These are phyloP conservation scores for Zele albiditarsus DNA, from an alignment of 2,888 invertebrate genomes.

Conservation along the genomic window DNA sequence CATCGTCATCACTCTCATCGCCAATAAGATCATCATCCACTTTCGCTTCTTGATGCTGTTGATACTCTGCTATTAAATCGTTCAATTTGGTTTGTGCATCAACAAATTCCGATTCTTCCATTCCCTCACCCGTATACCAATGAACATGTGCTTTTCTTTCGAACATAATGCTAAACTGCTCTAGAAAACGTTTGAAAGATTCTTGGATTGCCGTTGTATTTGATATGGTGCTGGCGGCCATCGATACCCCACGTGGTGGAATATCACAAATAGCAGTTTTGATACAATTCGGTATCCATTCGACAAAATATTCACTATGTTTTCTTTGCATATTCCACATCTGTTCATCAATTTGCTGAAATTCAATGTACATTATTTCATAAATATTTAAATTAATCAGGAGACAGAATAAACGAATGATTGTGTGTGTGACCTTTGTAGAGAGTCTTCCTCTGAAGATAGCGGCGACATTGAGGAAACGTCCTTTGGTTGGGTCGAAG, in stretches of 20 bases:
- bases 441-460: conserved; percentile 81
- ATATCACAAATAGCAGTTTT: conserved; percentile 87
- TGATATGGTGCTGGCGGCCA: conserved; percentile 91
- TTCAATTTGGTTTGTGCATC: conserved; percentile 95
- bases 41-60: conserved; percentile 91
- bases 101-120: conserved; percentile 97
- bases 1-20: background rate
- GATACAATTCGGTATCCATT: conserved; percentile 86
- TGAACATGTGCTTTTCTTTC: conserved; percentile 95
- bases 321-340: conserved; percentile 78
- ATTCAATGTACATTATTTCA: background rate
- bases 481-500: conserved; percentile 80
- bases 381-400: background rate
- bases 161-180: conserved; percentile 92
- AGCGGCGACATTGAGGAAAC: conserved; percentile 80
- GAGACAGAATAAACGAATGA: background rate
- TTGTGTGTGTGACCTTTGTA: conserved; percentile 48
- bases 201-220: conserved; percentile 91
- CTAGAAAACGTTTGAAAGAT: conserved; percentile 86
- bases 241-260: conserved; percentile 83
- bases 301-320: conserved; percentile 78
- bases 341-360: conserved; percentile 80
- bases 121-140: conserved; percentile 97
- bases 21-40: conserved; percentile 80
- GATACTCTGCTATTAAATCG: conserved; percentile 90